phyloP scores from a whole-genome alignment of 2,888 invertebrate genomes.

The Dasysyrphus tricinctus region DNA sequence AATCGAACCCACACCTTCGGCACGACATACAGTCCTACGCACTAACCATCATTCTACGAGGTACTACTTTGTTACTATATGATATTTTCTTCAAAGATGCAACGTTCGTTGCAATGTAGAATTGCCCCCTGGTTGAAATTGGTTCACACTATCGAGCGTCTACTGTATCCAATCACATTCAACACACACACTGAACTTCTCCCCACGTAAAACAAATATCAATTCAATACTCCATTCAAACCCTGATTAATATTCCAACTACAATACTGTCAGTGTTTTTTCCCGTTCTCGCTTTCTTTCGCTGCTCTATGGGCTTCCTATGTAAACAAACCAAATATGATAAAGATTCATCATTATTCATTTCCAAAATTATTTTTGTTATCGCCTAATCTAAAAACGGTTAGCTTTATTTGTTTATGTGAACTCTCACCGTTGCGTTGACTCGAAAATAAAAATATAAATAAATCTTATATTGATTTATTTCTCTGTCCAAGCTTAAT shows the following conservation, averaged over 20 bases:
- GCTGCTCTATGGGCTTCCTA: constrained; percentile 5
- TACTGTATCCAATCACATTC: not conserved
- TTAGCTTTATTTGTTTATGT: constrained; percentile 2
- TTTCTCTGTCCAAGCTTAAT: not conserved
- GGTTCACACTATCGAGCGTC: not conserved
- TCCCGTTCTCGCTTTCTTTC: not conserved
- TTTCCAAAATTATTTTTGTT: constrained; percentile 6
- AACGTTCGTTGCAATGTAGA: no score
- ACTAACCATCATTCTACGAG: no score
- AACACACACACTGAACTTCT: no score
- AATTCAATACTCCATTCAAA: not conserved
- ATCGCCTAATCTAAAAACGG: not conserved
- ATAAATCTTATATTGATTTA: not conserved
- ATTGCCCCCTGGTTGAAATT: not conserved
- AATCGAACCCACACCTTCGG: no score
- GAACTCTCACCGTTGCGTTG: constrained; percentile 15
- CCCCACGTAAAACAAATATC: not conserved
- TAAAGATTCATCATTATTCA: not conserved
- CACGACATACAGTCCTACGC: no score
- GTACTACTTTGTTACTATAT: no score
- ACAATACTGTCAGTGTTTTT: not conserved
- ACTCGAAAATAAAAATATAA: not conserved
- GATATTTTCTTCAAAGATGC: no score
- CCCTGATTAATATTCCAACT: constrained; percentile 16
- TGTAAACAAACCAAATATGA: constrained; percentile 15